phyloP scores from a whole-genome alignment of 1,140 invertebrate species.

The Bombus vancouverensis region DNA sequence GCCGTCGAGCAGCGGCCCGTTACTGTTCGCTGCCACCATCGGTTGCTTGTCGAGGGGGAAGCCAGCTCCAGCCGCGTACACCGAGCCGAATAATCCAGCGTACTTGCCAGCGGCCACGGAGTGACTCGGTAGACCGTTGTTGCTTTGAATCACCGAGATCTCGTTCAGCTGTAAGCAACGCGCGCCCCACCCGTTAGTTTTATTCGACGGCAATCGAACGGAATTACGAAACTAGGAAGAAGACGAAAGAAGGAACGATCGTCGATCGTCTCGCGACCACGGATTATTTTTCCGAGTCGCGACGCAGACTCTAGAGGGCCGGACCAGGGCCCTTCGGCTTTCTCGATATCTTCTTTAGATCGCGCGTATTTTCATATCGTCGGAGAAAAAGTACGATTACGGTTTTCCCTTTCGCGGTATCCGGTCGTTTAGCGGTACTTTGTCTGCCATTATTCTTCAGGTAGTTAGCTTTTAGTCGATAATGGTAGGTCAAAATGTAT shows the following conservation, averaged over 20 bases:
- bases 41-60: slow-evolving; percentile 75
- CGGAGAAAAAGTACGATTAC: too few relatives aligned
- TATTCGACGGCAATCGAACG: slow-evolving; percentile 48
- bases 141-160: slow-evolving; percentile 86
- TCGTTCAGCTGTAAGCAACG: slow-evolving; percentile 84
- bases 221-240: slow-evolving; percentile 37
- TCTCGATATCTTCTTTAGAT: too few relatives aligned
- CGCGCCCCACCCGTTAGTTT: slow-evolving; percentile 56
- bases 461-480: rapidly evolving
- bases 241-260: slow-evolving; percentile 20
- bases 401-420: too few relatives aligned
- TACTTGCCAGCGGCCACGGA: slow-evolving; percentile 77
- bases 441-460: rapidly evolving
- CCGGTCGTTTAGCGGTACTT: too few relatives aligned
- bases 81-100: slow-evolving; percentile 79
- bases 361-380: too few relatives aligned
- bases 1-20: slow-evolving; percentile 73
- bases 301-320: too few relatives aligned
- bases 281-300: too few relatives aligned
- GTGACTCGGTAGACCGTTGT: slow-evolving; percentile 79
- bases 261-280: too few relatives aligned
- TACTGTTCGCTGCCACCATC: slow-evolving; percentile 72
- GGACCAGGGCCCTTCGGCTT: too few relatives aligned
- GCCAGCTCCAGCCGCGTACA: slow-evolving; percentile 72
- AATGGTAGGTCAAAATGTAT: too few relatives aligned